phyloP scores from a whole-genome alignment of 1,140 invertebrate genomes.

The Apis cerana region DNA sequence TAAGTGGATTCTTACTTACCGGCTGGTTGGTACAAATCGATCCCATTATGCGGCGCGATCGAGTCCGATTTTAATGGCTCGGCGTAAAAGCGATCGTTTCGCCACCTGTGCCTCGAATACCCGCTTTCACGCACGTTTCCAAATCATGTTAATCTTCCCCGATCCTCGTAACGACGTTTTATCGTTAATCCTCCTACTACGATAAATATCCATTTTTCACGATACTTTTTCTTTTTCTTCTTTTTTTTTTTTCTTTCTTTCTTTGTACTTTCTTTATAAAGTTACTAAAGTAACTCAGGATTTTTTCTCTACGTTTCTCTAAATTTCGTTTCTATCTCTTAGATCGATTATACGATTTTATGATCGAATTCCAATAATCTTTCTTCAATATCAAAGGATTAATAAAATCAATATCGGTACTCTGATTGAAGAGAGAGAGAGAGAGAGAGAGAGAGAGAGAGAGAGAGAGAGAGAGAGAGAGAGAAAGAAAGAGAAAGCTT shows the following conservation, averaged over 20 bases:
- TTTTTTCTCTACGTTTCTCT: too few relatives aligned
- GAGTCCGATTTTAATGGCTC: conserved; percentile 59
- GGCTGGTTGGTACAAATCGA: conserved; percentile 48
- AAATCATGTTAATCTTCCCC: conserved; percentile 49
- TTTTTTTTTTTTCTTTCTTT: neutral
- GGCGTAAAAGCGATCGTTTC: conserved; percentile 61
- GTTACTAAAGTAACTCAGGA: too few relatives aligned
- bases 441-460: neutral
- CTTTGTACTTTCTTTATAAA: neutral
- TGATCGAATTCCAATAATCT: neutral
- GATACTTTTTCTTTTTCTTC: neutral
- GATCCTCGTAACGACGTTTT: conserved; percentile 49
- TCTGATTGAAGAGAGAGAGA: too few relatives aligned
- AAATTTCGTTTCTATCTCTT: too few relatives aligned
- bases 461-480: too few relatives aligned
- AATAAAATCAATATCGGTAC: conserved; percentile 28
- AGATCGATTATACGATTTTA: neutral
- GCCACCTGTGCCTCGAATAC: conserved; percentile 53
- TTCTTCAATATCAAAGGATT: neutral
- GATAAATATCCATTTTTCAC: conserved; percentile 11
- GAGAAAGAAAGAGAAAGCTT: neutral
- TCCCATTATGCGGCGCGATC: conserved; percentile 55
- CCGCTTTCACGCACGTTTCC: conserved; percentile 60
- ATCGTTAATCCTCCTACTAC: conserved; percentile 24
- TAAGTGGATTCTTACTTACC: conserved; percentile 42